Conservation (phyloP, 1,140 invertebrate species). For the Oncopeltus fasciatus region DNA sequence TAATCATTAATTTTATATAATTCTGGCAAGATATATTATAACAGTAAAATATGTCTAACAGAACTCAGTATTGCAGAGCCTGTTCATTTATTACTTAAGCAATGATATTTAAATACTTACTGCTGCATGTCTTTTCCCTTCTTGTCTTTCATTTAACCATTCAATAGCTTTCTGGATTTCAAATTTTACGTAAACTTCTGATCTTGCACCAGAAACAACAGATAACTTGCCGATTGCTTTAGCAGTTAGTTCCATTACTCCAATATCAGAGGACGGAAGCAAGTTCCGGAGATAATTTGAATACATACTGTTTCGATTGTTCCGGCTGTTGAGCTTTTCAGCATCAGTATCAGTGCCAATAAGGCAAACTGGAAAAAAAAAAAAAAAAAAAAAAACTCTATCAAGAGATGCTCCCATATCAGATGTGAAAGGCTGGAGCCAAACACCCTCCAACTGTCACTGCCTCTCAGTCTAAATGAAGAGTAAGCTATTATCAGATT, state of each 20-base stretch:
- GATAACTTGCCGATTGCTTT: conserved; percentile 85
- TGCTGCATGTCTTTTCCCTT: conserved; percentile 78
- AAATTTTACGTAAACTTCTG: conserved; percentile 90
- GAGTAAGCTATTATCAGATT: too few species aligned
- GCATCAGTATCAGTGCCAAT: conserved; percentile 87
- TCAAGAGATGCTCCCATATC: neutral
- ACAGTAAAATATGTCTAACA: too few species aligned
- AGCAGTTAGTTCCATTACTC: conserved; percentile 90
- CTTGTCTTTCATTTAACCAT: conserved; percentile 79
- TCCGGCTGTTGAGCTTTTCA: conserved; percentile 76
- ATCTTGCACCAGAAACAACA: conserved; percentile 78
- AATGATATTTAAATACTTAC: conserved; percentile 32
- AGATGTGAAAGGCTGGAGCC: neutral
- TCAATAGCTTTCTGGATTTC: conserved; percentile 90
- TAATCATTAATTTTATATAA: too few species aligned
- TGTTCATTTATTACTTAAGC: too few species aligned
- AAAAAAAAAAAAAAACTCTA: conserved; percentile 3
- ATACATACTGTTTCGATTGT: conserved; percentile 78
- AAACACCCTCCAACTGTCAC: neutral
- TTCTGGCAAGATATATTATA: too few species aligned
- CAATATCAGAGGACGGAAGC: conserved; percentile 75
- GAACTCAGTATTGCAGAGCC: too few species aligned
- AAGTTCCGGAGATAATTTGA: conserved; percentile 84
- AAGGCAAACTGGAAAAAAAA: conserved; percentile 56
- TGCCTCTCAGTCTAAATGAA: neutral